Conservation (phyloP, 1,140 invertebrate genomes). For the Laupala kohalensis region DNA sequence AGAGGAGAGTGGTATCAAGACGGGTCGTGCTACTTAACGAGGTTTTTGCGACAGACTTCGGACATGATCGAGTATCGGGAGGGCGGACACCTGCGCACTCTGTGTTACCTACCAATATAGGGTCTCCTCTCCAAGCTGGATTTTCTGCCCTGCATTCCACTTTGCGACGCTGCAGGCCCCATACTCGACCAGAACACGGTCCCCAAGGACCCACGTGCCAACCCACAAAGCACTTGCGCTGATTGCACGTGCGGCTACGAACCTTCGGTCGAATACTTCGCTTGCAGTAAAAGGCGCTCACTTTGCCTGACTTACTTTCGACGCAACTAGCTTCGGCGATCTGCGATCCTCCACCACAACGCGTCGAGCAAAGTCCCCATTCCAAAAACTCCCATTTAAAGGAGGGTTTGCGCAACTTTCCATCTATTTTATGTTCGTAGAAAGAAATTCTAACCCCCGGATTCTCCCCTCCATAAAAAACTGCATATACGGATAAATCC, state of each 20-base stretch:
- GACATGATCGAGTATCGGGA: background rate
- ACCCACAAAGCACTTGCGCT: slow-evolving; percentile 28
- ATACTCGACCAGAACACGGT: slow-evolving; percentile 32
- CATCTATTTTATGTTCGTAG: background rate
- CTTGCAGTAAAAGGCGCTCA: slow-evolving; percentile 29
- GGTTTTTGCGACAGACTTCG: no score
- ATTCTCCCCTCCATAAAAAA: background rate
- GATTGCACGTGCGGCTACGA: slow-evolving; percentile 30
- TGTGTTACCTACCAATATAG: background rate
- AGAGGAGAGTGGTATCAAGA: no score
- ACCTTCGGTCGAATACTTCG: slow-evolving; percentile 24
- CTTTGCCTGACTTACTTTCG: slow-evolving; percentile 31
- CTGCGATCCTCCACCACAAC: slow-evolving; percentile 32
- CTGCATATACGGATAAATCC: slow-evolving; percentile 20
- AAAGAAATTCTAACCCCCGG: background rate
- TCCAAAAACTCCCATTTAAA: slow-evolving; percentile 37
- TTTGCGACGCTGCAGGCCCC: slow-evolving; percentile 27
- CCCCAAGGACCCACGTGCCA: slow-evolving; percentile 38
- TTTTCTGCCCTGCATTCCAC: slow-evolving; percentile 33
- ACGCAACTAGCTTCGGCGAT: slow-evolving; percentile 28
- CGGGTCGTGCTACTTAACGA: no score
- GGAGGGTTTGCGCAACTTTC: background rate
- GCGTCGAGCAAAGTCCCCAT: slow-evolving; percentile 29
- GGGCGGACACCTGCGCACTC: background rate
- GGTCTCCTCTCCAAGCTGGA: slow-evolving; percentile 14